Evolutionary conservation across 2,113 vertebrate species (phyloP), one percentile per base, ranked within the genome.

Genomic region (Cebus imitator): DNA sequence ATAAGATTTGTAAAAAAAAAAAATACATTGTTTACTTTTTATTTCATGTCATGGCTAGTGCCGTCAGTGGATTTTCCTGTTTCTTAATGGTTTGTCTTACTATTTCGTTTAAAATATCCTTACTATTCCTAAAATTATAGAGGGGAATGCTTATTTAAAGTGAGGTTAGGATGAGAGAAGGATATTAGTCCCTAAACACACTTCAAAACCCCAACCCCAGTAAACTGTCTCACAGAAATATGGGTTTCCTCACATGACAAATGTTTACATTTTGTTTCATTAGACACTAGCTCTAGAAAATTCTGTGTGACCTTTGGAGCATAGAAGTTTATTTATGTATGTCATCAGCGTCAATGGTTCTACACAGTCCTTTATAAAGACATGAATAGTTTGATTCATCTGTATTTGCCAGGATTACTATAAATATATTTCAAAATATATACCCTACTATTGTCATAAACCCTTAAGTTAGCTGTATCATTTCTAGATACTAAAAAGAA

Each of bases 371-470:
- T 83, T 88, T 84, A 6, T 52, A 16, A 75, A 91, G 35, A 3
- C 64, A 25, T 37, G 37, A 81, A 7, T 40, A 75, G 48, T 79
- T 95, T 84, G 61, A 55, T 89, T 89, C 30, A 79, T 3, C 43
- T 84, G 55, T 58, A 27, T 50, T 88, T 81, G 4, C 70, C n/a
- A 94, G 78, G 21, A 80, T 89, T 73, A 66, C 2, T 83, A 1
- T 81, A 78, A 94, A 64, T 76, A 30, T 78, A 61, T 79, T 95
- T 93, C 27, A 91, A 50, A 82, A 68, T 83, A 68, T 48, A 43
- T 57, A 43, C 23, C 58, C 8, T 83, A n/a, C 21, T 82, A 16
- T 52, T 43, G 18, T 86, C 16, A 55, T 95, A 88, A 84, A 37
- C n/a, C 6, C 35, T 89, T 11, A 48, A 14, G 8, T 70, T 82